These are phyloP conservation scores for Leguminivora glycinivorella DNA, from an alignment of 1,140 invertebrate genomes.

Conservation along the genomic window DNA sequence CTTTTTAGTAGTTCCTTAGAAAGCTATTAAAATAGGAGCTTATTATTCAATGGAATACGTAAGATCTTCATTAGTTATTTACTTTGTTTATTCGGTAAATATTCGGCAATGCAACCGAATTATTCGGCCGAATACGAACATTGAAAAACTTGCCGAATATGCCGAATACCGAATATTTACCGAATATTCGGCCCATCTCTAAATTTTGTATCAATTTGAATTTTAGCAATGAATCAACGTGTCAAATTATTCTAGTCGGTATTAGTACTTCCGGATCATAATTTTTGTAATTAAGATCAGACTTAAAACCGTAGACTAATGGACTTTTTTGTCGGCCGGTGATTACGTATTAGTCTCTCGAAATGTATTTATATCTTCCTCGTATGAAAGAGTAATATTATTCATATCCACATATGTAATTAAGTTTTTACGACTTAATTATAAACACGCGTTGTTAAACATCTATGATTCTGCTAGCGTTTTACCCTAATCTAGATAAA, in stretches of 20 bases:
- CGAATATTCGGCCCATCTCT: too few relatives aligned
- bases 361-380: not conserved
- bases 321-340: not conserved
- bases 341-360: not conserved
- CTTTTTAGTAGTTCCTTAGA: too few relatives aligned
- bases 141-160: too few relatives aligned
- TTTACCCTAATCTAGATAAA: not conserved
- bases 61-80: too few relatives aligned
- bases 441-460: not conserved
- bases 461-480: not conserved
- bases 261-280: not conserved
- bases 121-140: too few relatives aligned
- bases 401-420: not conserved
- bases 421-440: slow-evolving; percentile 10
- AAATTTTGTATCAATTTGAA: slow-evolving; percentile 24
- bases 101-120: too few relatives aligned
- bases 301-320: not conserved
- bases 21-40: too few relatives aligned
- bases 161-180: too few relatives aligned
- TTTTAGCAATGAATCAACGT: slow-evolving; percentile 20
- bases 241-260: not conserved
- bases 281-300: not conserved
- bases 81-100: too few relatives aligned
- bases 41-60: too few relatives aligned
- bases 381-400: not conserved